Percentiles rank a stretch among this genome's conserved stretches.
These are phyloP conservation scores for Chaetodon trifascialis DNA, from an alignment of 2,113 vertebrate species.

Conservation along the genomic window DNA sequence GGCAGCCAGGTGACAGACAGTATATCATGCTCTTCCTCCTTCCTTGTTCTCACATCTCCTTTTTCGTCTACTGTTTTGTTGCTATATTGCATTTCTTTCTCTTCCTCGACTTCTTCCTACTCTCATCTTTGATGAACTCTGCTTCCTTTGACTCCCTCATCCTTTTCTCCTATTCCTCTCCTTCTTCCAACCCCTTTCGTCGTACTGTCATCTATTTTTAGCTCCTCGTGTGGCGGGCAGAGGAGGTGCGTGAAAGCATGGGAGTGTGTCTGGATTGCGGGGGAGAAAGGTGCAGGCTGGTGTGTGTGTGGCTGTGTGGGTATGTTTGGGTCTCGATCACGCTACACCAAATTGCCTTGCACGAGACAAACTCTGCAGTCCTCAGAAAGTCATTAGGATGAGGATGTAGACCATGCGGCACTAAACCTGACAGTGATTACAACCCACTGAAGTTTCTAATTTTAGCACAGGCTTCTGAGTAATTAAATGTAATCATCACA, in stretches of 20 bases:
- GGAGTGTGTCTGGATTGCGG: slow-evolving; percentile 74
- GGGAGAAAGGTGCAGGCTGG: slow-evolving; percentile 67
- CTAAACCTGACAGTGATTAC: slow-evolving; percentile 54
- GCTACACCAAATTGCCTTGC: slow-evolving; percentile 52
- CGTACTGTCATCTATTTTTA: slow-evolving; percentile 80
- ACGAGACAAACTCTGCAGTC: slow-evolving; percentile 66
- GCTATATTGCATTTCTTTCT: slow-evolving; percentile 6
- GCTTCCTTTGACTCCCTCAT: slow-evolving; percentile 43
- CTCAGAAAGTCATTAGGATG: slow-evolving; percentile 53
- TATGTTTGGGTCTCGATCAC: slow-evolving; percentile 67
- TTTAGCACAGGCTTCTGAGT: slow-evolving; percentile 48
- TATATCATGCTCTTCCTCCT: slow-evolving; percentile 14
- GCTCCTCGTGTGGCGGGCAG: slow-evolving; percentile 75
- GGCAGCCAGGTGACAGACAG: slow-evolving; percentile 12
- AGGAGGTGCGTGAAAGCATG: slow-evolving; percentile 76
- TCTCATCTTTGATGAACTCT: slow-evolving; percentile 28
- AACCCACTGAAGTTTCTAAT: slow-evolving; percentile 43
- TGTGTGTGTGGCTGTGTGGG: slow-evolving; percentile 50
- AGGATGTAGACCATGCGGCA: slow-evolving; percentile 33
- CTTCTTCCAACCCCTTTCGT: slow-evolving; percentile 58
- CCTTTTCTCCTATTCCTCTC: slow-evolving; percentile 43
- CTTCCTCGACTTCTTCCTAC: slow-evolving; percentile 15
- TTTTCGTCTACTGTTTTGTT: slow-evolving; percentile 6
- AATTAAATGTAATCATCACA: slow-evolving; percentile 62
- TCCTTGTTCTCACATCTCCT: background rate